Percentiles rank a stretch among this genome's conserved stretches.
Conservation (phyloP, 1,140 invertebrate genomes). For the Drosophila tsacasi region DNA sequence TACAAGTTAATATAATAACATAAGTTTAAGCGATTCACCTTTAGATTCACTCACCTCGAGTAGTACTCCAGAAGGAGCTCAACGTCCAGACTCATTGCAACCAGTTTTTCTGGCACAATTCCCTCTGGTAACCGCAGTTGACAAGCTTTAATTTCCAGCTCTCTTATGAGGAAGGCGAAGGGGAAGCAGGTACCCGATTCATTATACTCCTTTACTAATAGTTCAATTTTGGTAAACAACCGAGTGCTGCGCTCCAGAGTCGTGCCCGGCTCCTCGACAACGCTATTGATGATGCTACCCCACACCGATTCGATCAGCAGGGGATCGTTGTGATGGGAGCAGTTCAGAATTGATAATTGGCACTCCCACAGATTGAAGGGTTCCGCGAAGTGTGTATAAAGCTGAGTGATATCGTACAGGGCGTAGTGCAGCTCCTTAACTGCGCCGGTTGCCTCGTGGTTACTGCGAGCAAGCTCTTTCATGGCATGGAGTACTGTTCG, state of each 20-base stretch:
- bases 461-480: constrained; percentile 42
- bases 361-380: constrained; percentile 93
- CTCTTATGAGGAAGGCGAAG: constrained; percentile 90
- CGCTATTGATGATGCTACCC: constrained; percentile 90
- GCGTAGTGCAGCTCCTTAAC: constrained; percentile 70
- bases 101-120: constrained; percentile 89
- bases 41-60: constrained; percentile 86
- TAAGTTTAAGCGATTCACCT: too few species aligned
- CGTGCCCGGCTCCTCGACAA: constrained; percentile 85
- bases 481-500: constrained; percentile 71
- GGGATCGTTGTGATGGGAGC: constrained; percentile 92
- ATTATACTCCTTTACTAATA: constrained; percentile 90
- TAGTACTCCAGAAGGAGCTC: constrained; percentile 91
- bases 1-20: neutral
- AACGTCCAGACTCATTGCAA: constrained; percentile 89
- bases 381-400: constrained; percentile 94
- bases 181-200: constrained; percentile 91
- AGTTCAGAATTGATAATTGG: constrained; percentile 94
- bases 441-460: constrained; percentile 54
- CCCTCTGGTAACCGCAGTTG: constrained; percentile 89
- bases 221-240: constrained; percentile 90
- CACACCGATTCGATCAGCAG: constrained; percentile 92
- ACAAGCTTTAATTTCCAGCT: constrained; percentile 91
- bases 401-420: constrained; percentile 86
- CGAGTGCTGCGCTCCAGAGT: constrained; percentile 89